phyloP scores from a whole-genome alignment of 2,797 vertebrate species.

The Choloepus didactylus region DNA sequence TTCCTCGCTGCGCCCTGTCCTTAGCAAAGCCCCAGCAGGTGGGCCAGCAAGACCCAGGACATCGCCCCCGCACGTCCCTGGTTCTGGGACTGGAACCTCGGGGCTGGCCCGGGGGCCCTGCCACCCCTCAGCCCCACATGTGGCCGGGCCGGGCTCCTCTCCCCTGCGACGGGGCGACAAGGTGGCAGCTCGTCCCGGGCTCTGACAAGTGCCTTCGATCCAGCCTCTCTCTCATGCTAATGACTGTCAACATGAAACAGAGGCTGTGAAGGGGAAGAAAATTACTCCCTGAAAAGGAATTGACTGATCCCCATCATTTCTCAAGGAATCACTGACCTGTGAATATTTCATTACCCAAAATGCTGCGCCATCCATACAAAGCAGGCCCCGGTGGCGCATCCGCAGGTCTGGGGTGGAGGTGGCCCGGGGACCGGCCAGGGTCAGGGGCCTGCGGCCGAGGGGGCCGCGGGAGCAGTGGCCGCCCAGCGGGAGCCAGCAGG shows the following conservation, averaged over 20 bases:
- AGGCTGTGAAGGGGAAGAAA: constrained; percentile 92
- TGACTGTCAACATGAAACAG: constrained; percentile 92
- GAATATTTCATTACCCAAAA: constrained; percentile 99
- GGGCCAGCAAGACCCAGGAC: not conserved
- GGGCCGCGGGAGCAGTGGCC: not conserved
- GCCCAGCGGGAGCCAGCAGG: not conserved
- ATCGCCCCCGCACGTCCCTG: accelerated
- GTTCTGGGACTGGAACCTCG: not conserved
- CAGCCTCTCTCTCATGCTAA: constrained; percentile 90
- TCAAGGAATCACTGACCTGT: constrained; percentile 98
- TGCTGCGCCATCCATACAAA: constrained; percentile 93
- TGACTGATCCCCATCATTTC: constrained; percentile 97
- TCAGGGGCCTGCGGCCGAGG: no score
- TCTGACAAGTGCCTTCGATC: constrained; percentile 89
- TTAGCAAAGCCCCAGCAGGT: not conserved
- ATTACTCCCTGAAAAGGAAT: constrained; percentile 95
- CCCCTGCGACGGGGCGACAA: not conserved
- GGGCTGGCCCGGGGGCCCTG: not conserved
- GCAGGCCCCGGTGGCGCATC: constrained; percentile 65
- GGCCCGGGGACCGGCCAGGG: not conserved
- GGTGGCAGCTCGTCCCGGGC: constrained; percentile 62
- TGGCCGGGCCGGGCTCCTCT: not conserved
- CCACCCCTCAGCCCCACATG: accelerated
- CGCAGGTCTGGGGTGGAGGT: not conserved
- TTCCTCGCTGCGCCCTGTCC: no score